Conservation (phyloP, 2,888 invertebrate species). For the Trachelus tabidus region DNA sequence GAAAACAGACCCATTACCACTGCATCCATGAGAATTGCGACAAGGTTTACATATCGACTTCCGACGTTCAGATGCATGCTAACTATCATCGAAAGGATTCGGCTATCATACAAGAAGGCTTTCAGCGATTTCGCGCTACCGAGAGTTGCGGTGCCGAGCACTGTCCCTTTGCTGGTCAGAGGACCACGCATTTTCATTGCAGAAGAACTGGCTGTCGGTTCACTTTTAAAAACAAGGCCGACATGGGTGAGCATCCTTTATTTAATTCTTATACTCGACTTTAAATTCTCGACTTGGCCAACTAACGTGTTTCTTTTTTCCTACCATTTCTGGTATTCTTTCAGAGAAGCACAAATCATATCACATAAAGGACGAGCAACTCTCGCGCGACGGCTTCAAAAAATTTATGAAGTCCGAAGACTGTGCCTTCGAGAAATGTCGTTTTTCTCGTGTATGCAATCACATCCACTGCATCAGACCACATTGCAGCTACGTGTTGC, state of each 20-base stretch:
- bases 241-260: conserved; percentile 86
- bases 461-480: conserved; percentile 98
- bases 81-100: conserved; percentile 98
- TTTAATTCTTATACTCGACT: conserved; percentile 4
- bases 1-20: conserved; percentile 96
- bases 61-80: conserved; percentile 99
- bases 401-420: conserved; percentile 98
- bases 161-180: conserved; percentile 92
- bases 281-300: background rate
- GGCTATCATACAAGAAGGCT: conserved; percentile 97
- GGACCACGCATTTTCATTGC: conserved; percentile 98
- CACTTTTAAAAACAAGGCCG: conserved; percentile 98
- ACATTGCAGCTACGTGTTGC: conserved; percentile 94
- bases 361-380: conserved; percentile 96
- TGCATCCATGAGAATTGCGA: conserved; percentile 94
- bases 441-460: conserved; percentile 95
- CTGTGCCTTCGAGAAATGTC: conserved; percentile 91
- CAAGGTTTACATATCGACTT: conserved; percentile 98
- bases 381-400: conserved; percentile 96
- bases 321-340: conserved; percentile 37
- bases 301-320: conserved; percentile 13
- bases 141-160: conserved; percentile 93
- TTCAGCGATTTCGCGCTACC: conserved; percentile 94
- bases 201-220: conserved; percentile 89
- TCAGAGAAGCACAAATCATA: conserved; percentile 98